Base-by-base conservation (phyloP, 2,113 vertebrate genomes). In the Charadrius vociferus region DNA sequence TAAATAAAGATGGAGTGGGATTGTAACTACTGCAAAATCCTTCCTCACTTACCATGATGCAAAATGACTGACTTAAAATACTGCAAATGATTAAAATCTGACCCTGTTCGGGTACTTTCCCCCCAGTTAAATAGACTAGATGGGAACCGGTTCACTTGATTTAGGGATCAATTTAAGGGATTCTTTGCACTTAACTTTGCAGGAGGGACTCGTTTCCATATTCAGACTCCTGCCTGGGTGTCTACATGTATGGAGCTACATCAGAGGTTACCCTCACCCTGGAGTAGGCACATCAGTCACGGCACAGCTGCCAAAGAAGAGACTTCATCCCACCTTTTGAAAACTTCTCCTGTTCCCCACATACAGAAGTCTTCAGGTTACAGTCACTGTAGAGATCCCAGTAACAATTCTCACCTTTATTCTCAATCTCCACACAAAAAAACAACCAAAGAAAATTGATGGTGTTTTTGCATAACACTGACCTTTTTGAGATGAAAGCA, bases 131-230 rank as follows among this genome's bases (percentile, higher is more conserved):
- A 85, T 32, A 80, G 22, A 47, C 15, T 6, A 37, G 26, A 36
- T 27, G 14, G 14, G 43, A 90, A 49, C 2, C 1, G 61, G 5
- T 56, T 59, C 68, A 16, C 20, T 37, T 65, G 45, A 26, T 16
- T 39, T 21, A 21, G 7, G 27, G 32, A 65, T 11, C 4, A 56
- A 2, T 1, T 59, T 12, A 34, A 4, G 14, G 37, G 36, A 30
- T 68, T 72, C 4, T 8, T 24, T 0, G 0, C 24, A n/a, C 15
- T 7, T 32, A 59, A 53, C 1, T 47, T 62, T 32, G 14, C 2
- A 1, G 6, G 14, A 14, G 3, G 26, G n/a, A 34, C 20, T 65
- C 13, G 20, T 10, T 5, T 72, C 34, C n/a, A 17, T 53, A 20
- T 19, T 58, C 70, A 86, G 14, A 37, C 1, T 2, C 34, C 26